Evolutionary conservation across 2,888 invertebrate species (phyloP).

Genomic region (Synergus itoensis): DNA sequence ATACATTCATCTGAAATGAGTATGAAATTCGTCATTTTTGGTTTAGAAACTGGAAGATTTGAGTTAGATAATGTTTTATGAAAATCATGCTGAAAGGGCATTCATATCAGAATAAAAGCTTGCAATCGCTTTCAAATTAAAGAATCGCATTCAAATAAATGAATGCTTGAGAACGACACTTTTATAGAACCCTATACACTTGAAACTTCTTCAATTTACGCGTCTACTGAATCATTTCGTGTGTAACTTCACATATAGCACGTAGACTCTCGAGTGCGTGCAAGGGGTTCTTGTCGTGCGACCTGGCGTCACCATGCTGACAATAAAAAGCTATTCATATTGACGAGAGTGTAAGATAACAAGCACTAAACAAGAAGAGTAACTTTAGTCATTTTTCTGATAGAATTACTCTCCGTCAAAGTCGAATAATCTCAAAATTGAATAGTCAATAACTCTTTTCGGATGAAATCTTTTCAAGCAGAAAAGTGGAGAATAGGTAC

Average conservation of each 20-base stretch:
- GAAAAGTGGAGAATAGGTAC: background rate
- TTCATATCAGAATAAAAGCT: no score
- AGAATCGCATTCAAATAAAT: background rate
- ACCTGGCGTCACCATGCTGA: background rate
- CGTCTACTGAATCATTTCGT: constrained; percentile 57
- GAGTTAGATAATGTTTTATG: no score
- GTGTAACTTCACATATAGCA: constrained; percentile 52
- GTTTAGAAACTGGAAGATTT: background rate
- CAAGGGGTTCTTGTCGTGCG: constrained; percentile 58
- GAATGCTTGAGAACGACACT: background rate
- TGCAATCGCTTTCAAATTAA: no score
- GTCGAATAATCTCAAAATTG: background rate
- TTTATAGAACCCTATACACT: constrained; percentile 43
- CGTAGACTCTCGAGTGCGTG: constrained; percentile 57
- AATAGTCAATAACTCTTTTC: background rate
- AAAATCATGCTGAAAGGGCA: no score
- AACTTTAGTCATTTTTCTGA: background rate
- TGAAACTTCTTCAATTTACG: constrained; percentile 60
- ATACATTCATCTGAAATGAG: background rate
- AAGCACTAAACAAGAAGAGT: background rate
- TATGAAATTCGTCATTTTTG: background rate
- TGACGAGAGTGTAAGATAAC: background rate
- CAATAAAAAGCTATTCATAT: background rate
- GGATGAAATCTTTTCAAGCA: background rate
- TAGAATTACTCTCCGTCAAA: no score